Conservation (phyloP, 35 echinoderm and acorn worm species). For the Apostichopus californicus region DNA sequence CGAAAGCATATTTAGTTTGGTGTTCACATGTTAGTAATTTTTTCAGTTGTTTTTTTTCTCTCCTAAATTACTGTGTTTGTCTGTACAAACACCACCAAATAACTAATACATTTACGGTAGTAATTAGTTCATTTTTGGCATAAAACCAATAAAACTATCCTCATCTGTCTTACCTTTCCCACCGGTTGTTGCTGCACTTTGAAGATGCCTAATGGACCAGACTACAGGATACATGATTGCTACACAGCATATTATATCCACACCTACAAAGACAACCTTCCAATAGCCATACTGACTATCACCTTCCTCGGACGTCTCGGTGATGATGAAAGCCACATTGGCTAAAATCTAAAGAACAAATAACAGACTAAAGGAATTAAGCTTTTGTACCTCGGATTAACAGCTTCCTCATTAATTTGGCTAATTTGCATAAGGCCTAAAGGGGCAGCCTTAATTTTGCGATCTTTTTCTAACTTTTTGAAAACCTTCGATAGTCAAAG, state of each 20-base stretch:
- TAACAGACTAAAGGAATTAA: not conserved
- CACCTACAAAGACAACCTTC: conserved; percentile 80
- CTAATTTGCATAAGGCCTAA: no score
- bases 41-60: not conserved
- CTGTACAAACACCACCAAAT: no score
- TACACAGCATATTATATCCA: conserved; percentile 87
- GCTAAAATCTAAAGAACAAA: conserved; percentile 71
- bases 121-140: no score
- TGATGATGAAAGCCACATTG: conserved; percentile 95
- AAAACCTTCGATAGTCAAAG: no score
- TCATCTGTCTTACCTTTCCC: conserved; percentile 79
- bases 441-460: no score
- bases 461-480: no score
- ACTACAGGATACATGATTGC: conserved; percentile 95
- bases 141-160: no score
- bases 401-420: no score
- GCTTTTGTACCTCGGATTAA: no score
- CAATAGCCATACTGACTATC: conserved; percentile 70
- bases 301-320: conserved; percentile 85
- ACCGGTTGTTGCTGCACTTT: conserved; percentile 73
- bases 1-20: no score
- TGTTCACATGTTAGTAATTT: no score
- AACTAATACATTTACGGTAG: no score
- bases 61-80: not conserved
- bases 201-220: conserved; percentile 93